Conservation (phyloP, 37 sponge, comb jelly and placozoan species). For the Sycon ciliatum region DNA sequence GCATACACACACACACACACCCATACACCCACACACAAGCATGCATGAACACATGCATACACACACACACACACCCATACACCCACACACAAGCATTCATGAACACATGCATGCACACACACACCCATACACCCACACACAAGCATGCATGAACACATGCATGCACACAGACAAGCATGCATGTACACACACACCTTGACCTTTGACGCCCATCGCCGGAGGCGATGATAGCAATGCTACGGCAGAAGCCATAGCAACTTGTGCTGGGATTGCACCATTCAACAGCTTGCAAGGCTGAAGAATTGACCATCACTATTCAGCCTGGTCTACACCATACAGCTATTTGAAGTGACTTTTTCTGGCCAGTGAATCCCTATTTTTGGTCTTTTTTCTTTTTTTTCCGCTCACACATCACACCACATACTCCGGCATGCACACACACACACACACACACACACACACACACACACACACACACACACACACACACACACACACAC, state of each 20-base stretch:
- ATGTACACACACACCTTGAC: conserved; percentile 20
- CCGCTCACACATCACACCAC: no score
- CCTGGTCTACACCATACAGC: no score
- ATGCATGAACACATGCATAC: neutral
- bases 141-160: neutral
- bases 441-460: conserved; percentile 5
- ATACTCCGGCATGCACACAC: neutral
- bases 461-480: conserved; percentile 5
- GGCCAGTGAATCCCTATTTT: no score
- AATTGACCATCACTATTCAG: no score
- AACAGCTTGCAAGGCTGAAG: no score
- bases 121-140: neutral
- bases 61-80: neutral
- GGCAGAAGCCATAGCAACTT: no score
- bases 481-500: conserved; percentile 21
- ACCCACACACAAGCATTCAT: neutral
- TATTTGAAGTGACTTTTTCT: no score
- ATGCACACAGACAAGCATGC: conserved; percentile 8
- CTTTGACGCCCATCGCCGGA: no score
- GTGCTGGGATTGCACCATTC: no score
- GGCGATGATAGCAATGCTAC: no score
- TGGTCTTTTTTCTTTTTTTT: no score
- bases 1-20: neutral
- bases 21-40: neutral
- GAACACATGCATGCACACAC: neutral